Evolutionary conservation across 1,140 invertebrate genomes (phyloP).

Genomic region (Grapholita molesta): DNA sequence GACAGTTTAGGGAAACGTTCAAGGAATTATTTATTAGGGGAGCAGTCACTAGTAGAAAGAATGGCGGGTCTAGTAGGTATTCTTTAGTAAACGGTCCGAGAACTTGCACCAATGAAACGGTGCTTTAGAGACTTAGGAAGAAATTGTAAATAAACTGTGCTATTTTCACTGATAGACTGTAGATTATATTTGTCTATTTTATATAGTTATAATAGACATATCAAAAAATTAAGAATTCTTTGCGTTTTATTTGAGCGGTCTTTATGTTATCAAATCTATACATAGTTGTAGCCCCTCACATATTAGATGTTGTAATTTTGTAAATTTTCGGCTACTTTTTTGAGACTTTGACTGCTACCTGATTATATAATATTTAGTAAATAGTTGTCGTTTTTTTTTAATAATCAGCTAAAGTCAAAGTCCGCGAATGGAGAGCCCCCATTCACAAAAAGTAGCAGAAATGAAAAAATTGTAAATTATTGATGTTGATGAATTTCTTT

Average conservation of each 20-base stretch:
- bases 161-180: constrained; percentile 5
- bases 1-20: constrained; percentile 96
- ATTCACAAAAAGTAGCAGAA: constrained; percentile 57
- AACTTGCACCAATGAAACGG: constrained; percentile 89
- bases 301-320: constrained; percentile 28
- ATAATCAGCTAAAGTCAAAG: constrained; percentile 43
- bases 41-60: constrained; percentile 79
- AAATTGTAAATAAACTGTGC: constrained; percentile 12
- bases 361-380: constrained; percentile 23
- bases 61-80: constrained; percentile 85
- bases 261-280: not conserved
- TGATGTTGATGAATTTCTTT: constrained; percentile 2
- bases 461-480: constrained; percentile 18
- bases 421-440: constrained; percentile 65
- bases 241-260: not conserved
- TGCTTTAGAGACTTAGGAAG: constrained; percentile 79
- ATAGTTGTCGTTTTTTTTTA: constrained; percentile 25
- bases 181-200: constrained; percentile 11
- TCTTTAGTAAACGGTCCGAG: constrained; percentile 88
- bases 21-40: constrained; percentile 90
- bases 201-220: constrained; percentile 15
- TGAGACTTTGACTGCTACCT: constrained; percentile 29
- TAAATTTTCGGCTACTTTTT: constrained; percentile 30
- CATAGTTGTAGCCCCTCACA: constrained; percentile 10
- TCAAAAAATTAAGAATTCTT: not conserved